A percentile compares a stretch with the other conserved stretches of the same genome.
phyloP scores from a whole-genome alignment of 2,113 vertebrate genomes.

The Lepus americanus region DNA sequence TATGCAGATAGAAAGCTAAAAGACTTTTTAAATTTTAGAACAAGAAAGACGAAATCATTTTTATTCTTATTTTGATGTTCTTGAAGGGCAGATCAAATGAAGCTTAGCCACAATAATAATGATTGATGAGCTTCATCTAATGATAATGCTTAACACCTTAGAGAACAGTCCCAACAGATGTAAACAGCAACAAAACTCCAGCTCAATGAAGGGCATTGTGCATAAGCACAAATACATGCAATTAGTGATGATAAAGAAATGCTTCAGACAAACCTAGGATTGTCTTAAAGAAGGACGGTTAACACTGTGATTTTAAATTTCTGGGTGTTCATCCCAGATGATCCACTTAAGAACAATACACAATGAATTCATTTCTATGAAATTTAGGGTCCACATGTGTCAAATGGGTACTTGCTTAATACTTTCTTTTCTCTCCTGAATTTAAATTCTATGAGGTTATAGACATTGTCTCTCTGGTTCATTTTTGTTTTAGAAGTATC shows the following conservation, averaged over 20 bases:
- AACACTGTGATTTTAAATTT: conserved; percentile 24
- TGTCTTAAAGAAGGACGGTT: background rate
- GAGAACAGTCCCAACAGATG: conserved; percentile 57
- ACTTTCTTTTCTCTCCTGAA: conserved; percentile 44
- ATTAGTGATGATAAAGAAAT: background rate
- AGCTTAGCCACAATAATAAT: conserved; percentile 71
- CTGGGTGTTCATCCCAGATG: background rate
- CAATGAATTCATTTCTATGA: background rate
- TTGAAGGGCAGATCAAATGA: conserved; percentile 79
- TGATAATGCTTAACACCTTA: conserved; percentile 47
- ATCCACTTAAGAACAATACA: conserved; percentile 16
- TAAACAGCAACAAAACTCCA: conserved; percentile 22
- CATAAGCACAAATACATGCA: background rate
- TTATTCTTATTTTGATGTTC: conserved; percentile 75
- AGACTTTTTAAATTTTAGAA: conserved; percentile 67
- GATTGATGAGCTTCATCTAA: conserved; percentile 74
- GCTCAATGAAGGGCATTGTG: conserved; percentile 6
- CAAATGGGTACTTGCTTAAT: conserved; percentile 1
- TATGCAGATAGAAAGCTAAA: conserved; percentile 1
- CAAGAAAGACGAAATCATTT: conserved; percentile 64
- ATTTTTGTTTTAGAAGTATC: background rate
- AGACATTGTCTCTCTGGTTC: background rate
- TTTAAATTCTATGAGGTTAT: conserved; percentile 41
- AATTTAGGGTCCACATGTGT: background rate
- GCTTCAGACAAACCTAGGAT: background rate